Percentiles rank a stretch among this genome's conserved stretches.
Conservation (phyloP, 2,797 vertebrate genomes). For the Sorex maritimensis region DNA sequence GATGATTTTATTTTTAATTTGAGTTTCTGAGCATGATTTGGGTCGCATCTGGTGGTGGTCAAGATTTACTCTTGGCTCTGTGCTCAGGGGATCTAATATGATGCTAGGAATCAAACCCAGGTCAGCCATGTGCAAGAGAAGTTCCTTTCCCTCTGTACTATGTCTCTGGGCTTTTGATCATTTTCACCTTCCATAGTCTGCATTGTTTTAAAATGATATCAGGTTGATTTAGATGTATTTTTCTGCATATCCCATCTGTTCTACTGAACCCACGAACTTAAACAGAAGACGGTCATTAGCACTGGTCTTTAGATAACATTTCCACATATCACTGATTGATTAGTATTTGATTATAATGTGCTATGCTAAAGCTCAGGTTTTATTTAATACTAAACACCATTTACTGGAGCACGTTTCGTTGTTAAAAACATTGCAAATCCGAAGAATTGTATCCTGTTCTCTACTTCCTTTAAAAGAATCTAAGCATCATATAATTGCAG, state of each 20-base stretch:
- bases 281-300: constrained; percentile 14
- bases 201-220: too few relatives aligned
- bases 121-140: too few relatives aligned
- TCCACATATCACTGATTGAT: neutral
- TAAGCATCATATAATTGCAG: neutral
- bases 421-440: neutral
- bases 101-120: too few relatives aligned
- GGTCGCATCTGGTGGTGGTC: too few relatives aligned
- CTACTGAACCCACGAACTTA: neutral
- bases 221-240: neutral
- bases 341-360: neutral
- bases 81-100: too few relatives aligned
- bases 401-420: neutral
- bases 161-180: too few relatives aligned
- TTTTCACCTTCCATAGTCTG: too few relatives aligned
- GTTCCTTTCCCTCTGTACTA: too few relatives aligned
- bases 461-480: neutral
- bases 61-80: too few relatives aligned
- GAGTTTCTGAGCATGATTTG: too few relatives aligned
- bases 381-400: neutral
- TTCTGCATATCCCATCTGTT: neutral
- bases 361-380: neutral
- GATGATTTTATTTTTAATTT: too few relatives aligned
- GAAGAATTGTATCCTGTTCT: neutral
- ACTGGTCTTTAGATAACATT: neutral